phyloP scores from a whole-genome alignment of 2,113 vertebrate species.

The Gnathonemus longibarbis region DNA sequence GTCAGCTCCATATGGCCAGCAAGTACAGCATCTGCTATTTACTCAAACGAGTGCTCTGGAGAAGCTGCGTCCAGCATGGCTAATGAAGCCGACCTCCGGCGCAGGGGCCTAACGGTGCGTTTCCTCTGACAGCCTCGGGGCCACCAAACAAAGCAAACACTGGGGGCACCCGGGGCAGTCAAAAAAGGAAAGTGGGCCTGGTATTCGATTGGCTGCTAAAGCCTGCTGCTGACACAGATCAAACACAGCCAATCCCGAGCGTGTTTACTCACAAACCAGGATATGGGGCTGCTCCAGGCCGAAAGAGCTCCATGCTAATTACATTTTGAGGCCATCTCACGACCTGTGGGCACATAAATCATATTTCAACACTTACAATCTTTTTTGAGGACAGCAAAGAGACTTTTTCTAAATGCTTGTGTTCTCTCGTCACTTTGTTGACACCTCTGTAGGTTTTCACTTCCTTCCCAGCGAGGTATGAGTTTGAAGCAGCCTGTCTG shows the following conservation, averaged over 20 bases:
- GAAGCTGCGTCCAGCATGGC: slow-evolving; percentile 27
- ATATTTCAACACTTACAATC: background rate
- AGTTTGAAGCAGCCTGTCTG: background rate
- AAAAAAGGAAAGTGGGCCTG: background rate
- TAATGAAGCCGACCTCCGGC: slow-evolving; percentile 6
- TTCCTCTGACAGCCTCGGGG: background rate
- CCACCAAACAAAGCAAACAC: slow-evolving; percentile 4
- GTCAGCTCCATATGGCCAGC: slow-evolving; percentile 32
- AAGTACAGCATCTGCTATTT: slow-evolving; percentile 35
- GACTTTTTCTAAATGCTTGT: background rate
- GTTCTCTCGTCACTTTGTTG: background rate
- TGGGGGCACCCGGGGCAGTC: background rate
- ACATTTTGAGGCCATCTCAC: background rate
- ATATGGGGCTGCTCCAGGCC: background rate
- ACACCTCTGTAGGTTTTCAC: background rate
- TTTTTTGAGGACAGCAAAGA: background rate
- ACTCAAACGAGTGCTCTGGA: slow-evolving; percentile 27
- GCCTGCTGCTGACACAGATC: background rate
- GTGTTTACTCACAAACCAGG: background rate
- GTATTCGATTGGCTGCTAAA: background rate
- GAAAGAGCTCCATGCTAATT: background rate
- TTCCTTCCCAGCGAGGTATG: background rate
- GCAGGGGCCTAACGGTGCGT: background rate
- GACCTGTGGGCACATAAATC: background rate
- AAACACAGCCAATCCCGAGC: background rate